phyloP scores from a whole-genome alignment of 1,140 invertebrate genomes.

The Drosophila sproati region DNA sequence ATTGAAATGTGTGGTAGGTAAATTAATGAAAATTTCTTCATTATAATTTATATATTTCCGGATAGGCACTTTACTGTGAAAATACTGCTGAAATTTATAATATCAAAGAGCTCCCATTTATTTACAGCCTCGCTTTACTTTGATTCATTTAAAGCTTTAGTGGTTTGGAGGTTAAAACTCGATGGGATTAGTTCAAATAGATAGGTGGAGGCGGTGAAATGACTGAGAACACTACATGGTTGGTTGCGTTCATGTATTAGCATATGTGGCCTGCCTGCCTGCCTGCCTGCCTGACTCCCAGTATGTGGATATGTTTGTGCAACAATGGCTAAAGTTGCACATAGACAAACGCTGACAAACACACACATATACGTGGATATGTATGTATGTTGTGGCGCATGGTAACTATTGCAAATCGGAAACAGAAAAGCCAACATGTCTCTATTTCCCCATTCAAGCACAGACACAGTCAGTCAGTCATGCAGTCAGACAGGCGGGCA shows the following conservation, averaged over 20 bases:
- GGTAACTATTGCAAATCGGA: slow-evolving; percentile 72
- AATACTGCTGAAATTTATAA: too few species aligned
- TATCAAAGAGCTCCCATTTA: too few species aligned
- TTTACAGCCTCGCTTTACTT: slow-evolving; percentile 14
- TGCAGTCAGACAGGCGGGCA: slow-evolving; percentile 33
- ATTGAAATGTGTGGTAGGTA: too few species aligned
- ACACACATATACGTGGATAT: neutral
- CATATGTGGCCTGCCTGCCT: slow-evolving; percentile 67
- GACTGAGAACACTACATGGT: slow-evolving; percentile 51
- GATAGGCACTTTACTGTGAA: too few species aligned
- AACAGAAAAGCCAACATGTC: slow-evolving; percentile 81
- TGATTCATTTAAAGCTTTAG: slow-evolving; percentile 34
- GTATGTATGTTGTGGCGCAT: slow-evolving; percentile 27
- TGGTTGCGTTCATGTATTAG: slow-evolving; percentile 72
- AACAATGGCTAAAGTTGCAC: slow-evolving; percentile 51
- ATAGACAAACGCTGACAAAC: slow-evolving; percentile 12
- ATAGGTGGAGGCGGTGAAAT: neutral
- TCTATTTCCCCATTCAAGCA: slow-evolving; percentile 75
- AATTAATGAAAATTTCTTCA: too few species aligned
- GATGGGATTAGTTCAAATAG: slow-evolving; percentile 46
- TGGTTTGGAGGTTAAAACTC: slow-evolving; percentile 22
- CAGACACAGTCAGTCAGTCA: slow-evolving; percentile 44
- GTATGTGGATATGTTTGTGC: slow-evolving; percentile 55
- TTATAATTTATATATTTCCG: too few species aligned
- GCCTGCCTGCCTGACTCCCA: neutral